Conservation (phyloP, 2,113 vertebrate species). For the Phaethornis superciliosus region DNA sequence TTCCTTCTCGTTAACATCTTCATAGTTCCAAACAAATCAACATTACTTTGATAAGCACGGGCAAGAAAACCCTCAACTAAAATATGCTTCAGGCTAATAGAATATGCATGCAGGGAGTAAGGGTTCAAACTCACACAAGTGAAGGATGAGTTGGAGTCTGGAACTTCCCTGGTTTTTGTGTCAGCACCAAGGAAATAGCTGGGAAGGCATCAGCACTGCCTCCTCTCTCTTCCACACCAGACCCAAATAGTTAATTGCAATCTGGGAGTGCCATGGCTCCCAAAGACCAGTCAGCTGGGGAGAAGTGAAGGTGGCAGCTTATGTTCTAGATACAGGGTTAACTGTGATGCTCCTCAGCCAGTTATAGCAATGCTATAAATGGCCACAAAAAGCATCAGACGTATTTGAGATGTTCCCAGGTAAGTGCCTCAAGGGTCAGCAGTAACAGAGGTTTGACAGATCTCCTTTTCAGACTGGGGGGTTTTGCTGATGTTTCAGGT, state of each 20-base stretch:
- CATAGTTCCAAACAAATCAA: background rate
- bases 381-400: background rate
- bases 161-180: background rate
- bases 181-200: background rate
- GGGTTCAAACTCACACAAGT: fast-evolving
- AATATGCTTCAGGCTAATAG: background rate
- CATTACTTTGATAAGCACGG: background rate
- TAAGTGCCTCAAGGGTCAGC: background rate
- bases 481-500: background rate
- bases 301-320: background rate
- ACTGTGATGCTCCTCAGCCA: background rate
- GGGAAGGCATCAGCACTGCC: background rate
- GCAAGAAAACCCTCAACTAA: background rate
- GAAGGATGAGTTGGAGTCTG: background rate
- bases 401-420: background rate
- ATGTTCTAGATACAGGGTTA: background rate
- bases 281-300: background rate
- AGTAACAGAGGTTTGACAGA: background rate
- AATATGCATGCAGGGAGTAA: fast-evolving
- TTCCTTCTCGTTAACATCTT: background rate
- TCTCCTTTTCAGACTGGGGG: background rate
- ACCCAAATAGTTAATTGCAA: background rate
- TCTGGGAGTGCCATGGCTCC: background rate
- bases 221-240: background rate
- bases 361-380: background rate